Base-by-base conservation (phyloP, 2,113 vertebrate genomes). In the Brachyhypopomus gauderio region DNA sequence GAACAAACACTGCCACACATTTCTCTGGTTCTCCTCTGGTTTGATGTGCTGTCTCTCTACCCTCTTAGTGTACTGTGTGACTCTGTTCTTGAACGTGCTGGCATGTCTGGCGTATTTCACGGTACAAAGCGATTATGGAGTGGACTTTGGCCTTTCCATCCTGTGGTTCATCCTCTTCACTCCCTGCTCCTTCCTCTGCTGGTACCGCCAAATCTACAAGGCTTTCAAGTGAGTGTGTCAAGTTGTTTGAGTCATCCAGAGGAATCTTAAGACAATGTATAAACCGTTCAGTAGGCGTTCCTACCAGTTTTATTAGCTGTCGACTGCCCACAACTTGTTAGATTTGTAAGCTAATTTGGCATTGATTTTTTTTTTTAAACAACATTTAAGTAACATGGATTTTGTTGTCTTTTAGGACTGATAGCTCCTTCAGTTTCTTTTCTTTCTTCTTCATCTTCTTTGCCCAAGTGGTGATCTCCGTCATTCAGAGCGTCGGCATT, bases 381-480 rank as follows among this genome's bases (percentile, higher is more conserved):
- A 30, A 74, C 34, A 58, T 36, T 20, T 23, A 1, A 72, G 22
- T 48, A 14, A 52, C 41, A 66, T 36, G 3, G 14, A 4, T 23
- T 70, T 38, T 58, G 0, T 36, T 76, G 59, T 87, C 59, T 36
- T 4, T 78, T 89, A 99, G 97, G 94, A 93, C 95, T 0, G 97
- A 99, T 94, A 98, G 96, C 87, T 99, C 97, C 90, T 97, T 98
- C 95, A 99, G 94, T 90, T 99, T 98, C 94, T 98, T 99, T 86
- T 93, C 95, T 87, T 99, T 98, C 94, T 99, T 99, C 93, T 96
- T 98, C 45, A 66, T 98, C 81, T 99, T 98, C 88, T 96, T 98
- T 88, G 95, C 91, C 93, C 97, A 99, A 93, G 94, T 96, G 86
- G 94, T 85, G 3, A 87, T 98, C 89, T 95, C 95, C 78, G 34